Evolutionary conservation across 2,888 invertebrate species (phyloP).

Genomic region (Andrena dorsata): DNA sequence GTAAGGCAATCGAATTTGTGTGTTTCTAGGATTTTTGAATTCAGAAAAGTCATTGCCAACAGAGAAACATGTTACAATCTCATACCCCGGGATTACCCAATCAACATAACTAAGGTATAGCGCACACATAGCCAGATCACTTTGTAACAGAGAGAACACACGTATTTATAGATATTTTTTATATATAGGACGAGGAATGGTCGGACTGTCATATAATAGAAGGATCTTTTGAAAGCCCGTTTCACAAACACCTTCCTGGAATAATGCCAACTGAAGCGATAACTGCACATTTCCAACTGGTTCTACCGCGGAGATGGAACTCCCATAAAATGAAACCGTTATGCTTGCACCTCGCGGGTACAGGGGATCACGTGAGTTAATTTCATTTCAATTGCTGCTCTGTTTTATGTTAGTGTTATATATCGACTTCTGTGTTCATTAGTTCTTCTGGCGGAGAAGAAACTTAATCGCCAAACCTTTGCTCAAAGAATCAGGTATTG

Average conservation of each 20-base stretch:
- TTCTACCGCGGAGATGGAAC: slow-evolving; percentile 93
- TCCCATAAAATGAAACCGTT: slow-evolving; percentile 90
- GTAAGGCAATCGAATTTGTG: not conserved
- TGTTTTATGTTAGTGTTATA: slow-evolving; percentile 5
- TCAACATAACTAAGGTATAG: slow-evolving; percentile 93
- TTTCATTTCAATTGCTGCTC: slow-evolving; percentile 15
- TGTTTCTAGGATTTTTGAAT: slow-evolving; percentile 93
- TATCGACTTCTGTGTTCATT: slow-evolving; percentile 57
- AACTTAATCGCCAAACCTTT: slow-evolving; percentile 96
- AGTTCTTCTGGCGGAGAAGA: slow-evolving; percentile 97
- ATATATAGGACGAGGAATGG: slow-evolving; percentile 89
- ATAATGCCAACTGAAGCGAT: slow-evolving; percentile 94
- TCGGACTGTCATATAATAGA: slow-evolving; percentile 92
- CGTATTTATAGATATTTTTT: not conserved
- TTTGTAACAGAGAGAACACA: not conserved
- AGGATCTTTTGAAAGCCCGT: slow-evolving; percentile 95
- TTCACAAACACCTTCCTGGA: slow-evolving; percentile 93
- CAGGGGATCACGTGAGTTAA: slow-evolving; percentile 96
- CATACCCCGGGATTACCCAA: slow-evolving; percentile 93
- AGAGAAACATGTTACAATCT: slow-evolving; percentile 93
- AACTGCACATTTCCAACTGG: slow-evolving; percentile 93
- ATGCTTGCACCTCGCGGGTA: slow-evolving; percentile 98
- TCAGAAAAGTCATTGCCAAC: slow-evolving; percentile 94
- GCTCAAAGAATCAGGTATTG: slow-evolving; percentile 95
- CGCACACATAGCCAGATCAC: not conserved